Conservation (phyloP, 2,888 invertebrate genomes). For the Dendrolimus houi region DNA sequence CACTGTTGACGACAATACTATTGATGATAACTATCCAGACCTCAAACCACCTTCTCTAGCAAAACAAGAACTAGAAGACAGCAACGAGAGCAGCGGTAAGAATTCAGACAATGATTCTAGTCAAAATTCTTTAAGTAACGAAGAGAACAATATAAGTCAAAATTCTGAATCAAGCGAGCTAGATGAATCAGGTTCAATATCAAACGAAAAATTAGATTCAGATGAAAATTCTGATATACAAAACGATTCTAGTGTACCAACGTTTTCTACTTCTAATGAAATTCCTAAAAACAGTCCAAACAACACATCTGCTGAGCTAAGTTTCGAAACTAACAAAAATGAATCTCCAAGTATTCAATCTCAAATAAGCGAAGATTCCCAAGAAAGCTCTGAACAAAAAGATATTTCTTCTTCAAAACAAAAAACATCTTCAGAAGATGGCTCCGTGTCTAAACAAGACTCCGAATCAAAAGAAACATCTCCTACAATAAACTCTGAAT, state of each 20-base stretch:
- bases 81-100: conserved; percentile 12
- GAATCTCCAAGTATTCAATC: background rate
- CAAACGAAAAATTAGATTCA: background rate
- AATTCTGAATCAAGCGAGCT: background rate
- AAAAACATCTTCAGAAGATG: background rate
- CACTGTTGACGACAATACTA: background rate
- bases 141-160: background rate
- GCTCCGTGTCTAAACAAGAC: background rate
- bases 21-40: background rate
- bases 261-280: too few relatives aligned
- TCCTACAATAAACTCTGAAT: background rate
- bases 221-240: too few relatives aligned
- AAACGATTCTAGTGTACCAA: too few relatives aligned
- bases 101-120: background rate
- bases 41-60: background rate
- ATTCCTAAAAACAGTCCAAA: too few relatives aligned
- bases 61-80: conserved; percentile 5
- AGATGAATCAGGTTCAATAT: background rate
- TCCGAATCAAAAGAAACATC: background rate
- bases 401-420: conserved; percentile 7
- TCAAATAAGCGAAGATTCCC: background rate
- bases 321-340: background rate
- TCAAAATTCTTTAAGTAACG: background rate
- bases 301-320: too few relatives aligned
- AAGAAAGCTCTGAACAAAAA: background rate